phyloP scores from a whole-genome alignment of 2,113 vertebrate species.

The Corythornis madagascariensis region DNA sequence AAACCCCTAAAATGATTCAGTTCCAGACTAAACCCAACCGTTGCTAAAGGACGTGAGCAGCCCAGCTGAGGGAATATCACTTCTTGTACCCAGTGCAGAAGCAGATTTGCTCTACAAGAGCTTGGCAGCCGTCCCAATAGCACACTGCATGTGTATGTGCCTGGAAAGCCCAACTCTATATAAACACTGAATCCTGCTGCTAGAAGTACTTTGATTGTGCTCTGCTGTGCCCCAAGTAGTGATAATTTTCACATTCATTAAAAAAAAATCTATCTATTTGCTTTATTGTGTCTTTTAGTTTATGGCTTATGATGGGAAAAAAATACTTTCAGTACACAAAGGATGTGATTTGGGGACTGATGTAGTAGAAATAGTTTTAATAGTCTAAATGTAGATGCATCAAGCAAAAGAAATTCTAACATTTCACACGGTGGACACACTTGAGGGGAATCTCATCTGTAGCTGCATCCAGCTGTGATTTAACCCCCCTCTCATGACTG shows the following conservation, averaged over 20 bases:
- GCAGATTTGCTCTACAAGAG: not conserved
- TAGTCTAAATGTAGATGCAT: not conserved
- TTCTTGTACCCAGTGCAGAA: not conserved
- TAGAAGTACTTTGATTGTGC: not conserved
- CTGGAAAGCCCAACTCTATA: not conserved
- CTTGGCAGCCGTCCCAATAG: not conserved
- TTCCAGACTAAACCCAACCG: not conserved
- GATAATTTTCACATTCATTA: not conserved
- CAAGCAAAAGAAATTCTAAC: not conserved
- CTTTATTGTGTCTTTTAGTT: not conserved
- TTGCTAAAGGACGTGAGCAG: not conserved
- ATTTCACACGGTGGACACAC: fast-evolving
- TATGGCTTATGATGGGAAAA: not conserved
- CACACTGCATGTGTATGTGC: not conserved
- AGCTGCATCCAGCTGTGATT: not conserved
- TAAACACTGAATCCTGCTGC: not conserved
- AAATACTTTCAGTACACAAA: not conserved
- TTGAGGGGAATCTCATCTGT: fast-evolving
- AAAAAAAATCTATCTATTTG: not conserved
- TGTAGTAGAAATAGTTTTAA: fast-evolving
- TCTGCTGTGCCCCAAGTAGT: not conserved
- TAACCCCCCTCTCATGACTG: not conserved
- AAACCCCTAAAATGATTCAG: not conserved
- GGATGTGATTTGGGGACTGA: not conserved
- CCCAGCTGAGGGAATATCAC: not conserved